Conservation (phyloP, 2,797 vertebrate genomes). For the Acanthurus leucopareius region DNA sequence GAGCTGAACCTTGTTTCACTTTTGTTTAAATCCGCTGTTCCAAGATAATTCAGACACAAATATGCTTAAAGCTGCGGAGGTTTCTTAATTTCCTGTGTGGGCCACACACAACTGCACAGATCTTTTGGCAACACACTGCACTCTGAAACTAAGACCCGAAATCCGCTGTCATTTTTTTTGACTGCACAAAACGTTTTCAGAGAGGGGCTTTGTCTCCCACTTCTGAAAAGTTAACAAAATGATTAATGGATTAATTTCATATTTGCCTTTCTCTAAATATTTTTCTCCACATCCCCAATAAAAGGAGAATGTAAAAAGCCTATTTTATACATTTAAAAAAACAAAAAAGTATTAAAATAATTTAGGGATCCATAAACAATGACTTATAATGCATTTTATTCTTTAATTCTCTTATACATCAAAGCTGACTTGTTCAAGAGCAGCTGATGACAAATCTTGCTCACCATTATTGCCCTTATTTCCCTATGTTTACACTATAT, state of each 20-base stretch:
- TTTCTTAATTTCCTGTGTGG: slow-evolving; percentile 90
- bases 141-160: slow-evolving; percentile 72
- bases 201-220: slow-evolving; percentile 62
- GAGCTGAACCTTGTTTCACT: slow-evolving; percentile 82
- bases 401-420: slow-evolving; percentile 7
- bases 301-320: background rate
- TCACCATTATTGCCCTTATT: slow-evolving; percentile 7
- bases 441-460: slow-evolving; percentile 18
- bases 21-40: slow-evolving; percentile 85
- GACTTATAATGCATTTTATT: background rate
- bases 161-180: slow-evolving; percentile 74
- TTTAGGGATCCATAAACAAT: background rate
- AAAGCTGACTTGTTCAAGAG: slow-evolving; percentile 17
- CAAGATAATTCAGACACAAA: slow-evolving; percentile 87
- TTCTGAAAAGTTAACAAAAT: slow-evolving; percentile 73
- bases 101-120: slow-evolving; percentile 84
- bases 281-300: slow-evolving; percentile 25
- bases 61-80: slow-evolving; percentile 87
- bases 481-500: slow-evolving; percentile 1
- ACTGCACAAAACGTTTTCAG: slow-evolving; percentile 78
- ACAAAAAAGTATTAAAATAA: background rate
- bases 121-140: slow-evolving; percentile 62
- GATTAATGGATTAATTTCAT: slow-evolving; percentile 64
- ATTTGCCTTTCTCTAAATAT: slow-evolving; percentile 16
- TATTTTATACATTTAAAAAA: slow-evolving; percentile 23